These are phyloP conservation scores for Hypanus sabinus DNA, from an alignment of 2,113 vertebrate genomes.

Conservation along the genomic window DNA sequence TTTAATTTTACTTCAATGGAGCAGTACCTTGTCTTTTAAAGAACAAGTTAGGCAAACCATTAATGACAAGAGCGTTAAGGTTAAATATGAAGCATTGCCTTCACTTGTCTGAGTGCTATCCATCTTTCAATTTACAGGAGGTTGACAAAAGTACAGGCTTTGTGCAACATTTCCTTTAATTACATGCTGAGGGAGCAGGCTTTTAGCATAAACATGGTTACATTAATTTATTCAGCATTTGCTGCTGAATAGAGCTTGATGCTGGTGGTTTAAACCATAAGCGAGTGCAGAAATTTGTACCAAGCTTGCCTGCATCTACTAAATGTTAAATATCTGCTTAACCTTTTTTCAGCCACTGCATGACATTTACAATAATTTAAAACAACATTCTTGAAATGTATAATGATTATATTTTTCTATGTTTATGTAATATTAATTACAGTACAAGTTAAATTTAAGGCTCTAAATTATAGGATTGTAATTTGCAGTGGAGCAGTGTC, in stretches of 20 bases:
- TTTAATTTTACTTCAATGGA: slow-evolving; percentile 96
- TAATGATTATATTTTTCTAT: neutral
- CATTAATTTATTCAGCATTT: slow-evolving; percentile 82
- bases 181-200: slow-evolving; percentile 80
- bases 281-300: slow-evolving; percentile 58
- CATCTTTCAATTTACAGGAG: slow-evolving; percentile 97
- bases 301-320: slow-evolving; percentile 18
- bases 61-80: slow-evolving; percentile 87
- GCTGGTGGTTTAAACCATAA: slow-evolving; percentile 81
- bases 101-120: slow-evolving; percentile 83
- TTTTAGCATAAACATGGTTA: slow-evolving; percentile 96
- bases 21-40: slow-evolving; percentile 81
- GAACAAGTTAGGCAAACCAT: slow-evolving; percentile 83
- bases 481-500: neutral
- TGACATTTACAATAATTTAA: neutral
- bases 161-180: slow-evolving; percentile 91
- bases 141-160: slow-evolving; percentile 94
- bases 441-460: neutral
- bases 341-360: neutral
- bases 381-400: neutral
- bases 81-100: slow-evolving; percentile 85
- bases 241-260: slow-evolving; percentile 83
- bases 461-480: neutral
- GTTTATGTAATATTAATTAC: neutral
- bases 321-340: slow-evolving; percentile 47